Evolutionary conservation across 2,797 vertebrate genomes (phyloP).

Genomic region (Rhinella marina): DNA sequence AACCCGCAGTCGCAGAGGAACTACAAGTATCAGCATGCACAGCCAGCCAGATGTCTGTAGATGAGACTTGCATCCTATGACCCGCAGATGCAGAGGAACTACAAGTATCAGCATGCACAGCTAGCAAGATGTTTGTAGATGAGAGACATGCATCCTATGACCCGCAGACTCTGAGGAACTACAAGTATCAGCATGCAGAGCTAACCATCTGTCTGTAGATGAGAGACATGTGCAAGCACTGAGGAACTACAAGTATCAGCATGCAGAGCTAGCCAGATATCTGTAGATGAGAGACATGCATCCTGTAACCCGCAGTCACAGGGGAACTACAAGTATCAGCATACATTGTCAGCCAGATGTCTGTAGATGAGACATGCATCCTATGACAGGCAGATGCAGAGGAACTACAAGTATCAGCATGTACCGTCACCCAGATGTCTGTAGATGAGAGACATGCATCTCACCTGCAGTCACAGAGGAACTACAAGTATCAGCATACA

Average conservation of each 20-base stretch:
- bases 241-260: constrained; percentile 8
- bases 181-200: neutral
- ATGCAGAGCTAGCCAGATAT: neutral
- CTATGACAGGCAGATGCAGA: neutral
- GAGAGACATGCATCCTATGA: neutral
- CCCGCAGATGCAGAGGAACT: too few relatives aligned
- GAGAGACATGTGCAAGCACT: neutral
- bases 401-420: constrained; percentile 2
- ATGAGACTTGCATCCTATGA: too few relatives aligned
- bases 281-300: neutral
- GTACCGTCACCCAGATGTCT: neutral
- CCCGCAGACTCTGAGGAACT: neutral
- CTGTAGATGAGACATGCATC: neutral
- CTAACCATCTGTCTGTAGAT: neutral
- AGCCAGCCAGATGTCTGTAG: neutral
- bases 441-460: neutral
- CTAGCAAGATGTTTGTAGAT: neutral
- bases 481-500: constrained; percentile 1
- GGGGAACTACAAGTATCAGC: neutral
- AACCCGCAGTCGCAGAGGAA: too few relatives aligned
- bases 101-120: neutral
- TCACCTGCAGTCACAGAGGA: neutral
- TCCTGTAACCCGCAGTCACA: neutral
- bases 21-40: neutral
- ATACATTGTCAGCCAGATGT: neutral